phyloP scores from a whole-genome alignment of 2,888 invertebrate species.

The Epsilonema sp. region DNA sequence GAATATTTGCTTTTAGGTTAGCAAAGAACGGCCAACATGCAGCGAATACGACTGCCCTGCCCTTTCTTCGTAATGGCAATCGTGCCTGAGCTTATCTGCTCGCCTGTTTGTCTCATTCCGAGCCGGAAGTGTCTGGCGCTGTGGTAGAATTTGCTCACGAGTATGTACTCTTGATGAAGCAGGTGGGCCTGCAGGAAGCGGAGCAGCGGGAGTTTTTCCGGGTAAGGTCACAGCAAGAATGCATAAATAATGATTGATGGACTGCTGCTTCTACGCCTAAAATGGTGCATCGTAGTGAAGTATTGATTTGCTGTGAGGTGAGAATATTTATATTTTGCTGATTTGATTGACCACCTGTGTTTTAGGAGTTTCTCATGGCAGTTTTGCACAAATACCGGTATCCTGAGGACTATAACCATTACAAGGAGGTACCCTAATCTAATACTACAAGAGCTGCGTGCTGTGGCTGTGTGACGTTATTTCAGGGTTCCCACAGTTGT shows the following conservation, averaged over 20 bases:
- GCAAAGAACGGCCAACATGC: slow-evolving; percentile 22
- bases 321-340: no score
- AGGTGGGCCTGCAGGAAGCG: slow-evolving; percentile 22
- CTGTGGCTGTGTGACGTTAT: no score
- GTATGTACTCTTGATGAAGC: slow-evolving; percentile 36
- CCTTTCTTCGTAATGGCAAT: slow-evolving; percentile 33
- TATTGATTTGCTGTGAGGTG: no score
- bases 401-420: slow-evolving; percentile 37
- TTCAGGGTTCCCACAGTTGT: no score
- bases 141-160: slow-evolving; percentile 36
- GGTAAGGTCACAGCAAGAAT: no score
- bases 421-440: slow-evolving; percentile 32
- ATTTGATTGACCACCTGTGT: no score
- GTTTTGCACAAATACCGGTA: slow-evolving; percentile 37
- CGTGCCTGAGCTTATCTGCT: slow-evolving; percentile 34
- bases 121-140: slow-evolving; percentile 37
- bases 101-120: slow-evolving; percentile 35
- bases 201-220: no score
- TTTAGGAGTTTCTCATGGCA: slow-evolving; percentile 32
- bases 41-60: slow-evolving; percentile 14
- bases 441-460: no score
- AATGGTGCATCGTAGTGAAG: no score
- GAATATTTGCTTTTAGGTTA: no score
- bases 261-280: no score
- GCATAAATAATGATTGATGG: no score